Evolutionary conservation across 2,797 vertebrate species (phyloP).

Genomic region (Eospalax fontanierii): DNA sequence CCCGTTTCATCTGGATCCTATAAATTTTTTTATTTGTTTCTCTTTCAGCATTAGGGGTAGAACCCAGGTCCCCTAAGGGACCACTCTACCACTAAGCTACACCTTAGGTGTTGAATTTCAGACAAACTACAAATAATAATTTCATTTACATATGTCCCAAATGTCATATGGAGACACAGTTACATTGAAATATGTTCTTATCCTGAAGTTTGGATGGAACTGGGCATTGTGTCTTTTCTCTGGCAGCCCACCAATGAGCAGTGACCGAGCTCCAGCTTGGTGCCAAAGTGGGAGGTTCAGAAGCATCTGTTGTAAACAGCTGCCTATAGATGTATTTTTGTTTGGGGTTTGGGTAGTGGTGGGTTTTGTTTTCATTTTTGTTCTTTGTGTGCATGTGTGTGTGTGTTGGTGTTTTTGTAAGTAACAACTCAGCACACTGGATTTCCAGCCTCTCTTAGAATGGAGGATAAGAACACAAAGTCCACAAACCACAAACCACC

Average conservation of each 20-base stretch:
- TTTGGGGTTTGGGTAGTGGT: neutral
- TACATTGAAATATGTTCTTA: neutral
- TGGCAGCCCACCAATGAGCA: neutral
- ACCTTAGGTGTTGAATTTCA: neutral
- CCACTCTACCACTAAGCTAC: neutral
- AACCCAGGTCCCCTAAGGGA: neutral
- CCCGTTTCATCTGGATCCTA: neutral
- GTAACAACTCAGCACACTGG: neutral
- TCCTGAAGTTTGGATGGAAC: neutral
- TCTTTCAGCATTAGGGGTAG: neutral
- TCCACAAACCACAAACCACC: neutral
- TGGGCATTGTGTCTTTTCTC: neutral
- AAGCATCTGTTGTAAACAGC: neutral
- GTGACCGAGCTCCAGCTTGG: neutral
- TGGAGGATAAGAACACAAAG: neutral
- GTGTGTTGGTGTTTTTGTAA: neutral
- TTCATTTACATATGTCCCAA: neutral
- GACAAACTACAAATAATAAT: neutral
- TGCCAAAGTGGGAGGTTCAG: neutral
- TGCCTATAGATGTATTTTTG: neutral
- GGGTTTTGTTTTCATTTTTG: neutral
- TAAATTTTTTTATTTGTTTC: neutral
- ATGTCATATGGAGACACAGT: neutral
- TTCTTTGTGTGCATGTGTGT: neutral
- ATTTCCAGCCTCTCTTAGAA: constrained; percentile 17